A percentile compares a stretch with the other conserved stretches of the same genome.
Evolutionary conservation across 2,797 vertebrate species (phyloP).

Genomic region (Lutjanus argentimaculatus): DNA sequence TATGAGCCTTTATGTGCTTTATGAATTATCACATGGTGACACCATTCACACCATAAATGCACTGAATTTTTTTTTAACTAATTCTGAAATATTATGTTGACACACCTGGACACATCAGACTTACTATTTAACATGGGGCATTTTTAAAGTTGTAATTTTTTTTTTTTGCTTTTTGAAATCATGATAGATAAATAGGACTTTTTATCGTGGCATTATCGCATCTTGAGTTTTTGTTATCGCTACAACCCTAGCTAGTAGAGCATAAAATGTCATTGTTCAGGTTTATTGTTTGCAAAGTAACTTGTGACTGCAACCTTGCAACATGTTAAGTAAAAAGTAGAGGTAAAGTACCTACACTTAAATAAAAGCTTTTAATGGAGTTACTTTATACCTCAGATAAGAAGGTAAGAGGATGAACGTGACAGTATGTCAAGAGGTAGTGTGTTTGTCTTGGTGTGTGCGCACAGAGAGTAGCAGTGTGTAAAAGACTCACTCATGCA

Average conservation of each 20-base stretch:
- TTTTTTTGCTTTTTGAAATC: no score
- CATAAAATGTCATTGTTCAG: not conserved
- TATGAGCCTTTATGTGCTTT: not conserved
- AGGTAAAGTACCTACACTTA: not conserved
- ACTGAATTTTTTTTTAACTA: not conserved
- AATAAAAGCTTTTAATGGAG: slow-evolving; percentile 15
- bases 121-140: no score
- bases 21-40: not conserved
- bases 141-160: no score
- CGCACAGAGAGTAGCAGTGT: slow-evolving; percentile 26
- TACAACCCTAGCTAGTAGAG: not conserved
- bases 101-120: not conserved
- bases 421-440: slow-evolving; percentile 24
- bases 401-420: slow-evolving; percentile 33
- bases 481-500: slow-evolving; percentile 32
- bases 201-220: no score
- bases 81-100: not conserved
- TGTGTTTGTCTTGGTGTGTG: slow-evolving; percentile 5
- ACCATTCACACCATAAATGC: not conserved
- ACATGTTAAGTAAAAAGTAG: not conserved
- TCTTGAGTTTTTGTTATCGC: no score
- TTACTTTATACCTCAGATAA: slow-evolving; percentile 9
- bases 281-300: not conserved
- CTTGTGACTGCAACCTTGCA: not conserved
- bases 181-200: no score